A percentile compares a stretch with the other conserved stretches of the same genome.
Evolutionary conservation across 2,888 invertebrate genomes (phyloP).

Genomic region (Melangyna quadrimaculata): DNA sequence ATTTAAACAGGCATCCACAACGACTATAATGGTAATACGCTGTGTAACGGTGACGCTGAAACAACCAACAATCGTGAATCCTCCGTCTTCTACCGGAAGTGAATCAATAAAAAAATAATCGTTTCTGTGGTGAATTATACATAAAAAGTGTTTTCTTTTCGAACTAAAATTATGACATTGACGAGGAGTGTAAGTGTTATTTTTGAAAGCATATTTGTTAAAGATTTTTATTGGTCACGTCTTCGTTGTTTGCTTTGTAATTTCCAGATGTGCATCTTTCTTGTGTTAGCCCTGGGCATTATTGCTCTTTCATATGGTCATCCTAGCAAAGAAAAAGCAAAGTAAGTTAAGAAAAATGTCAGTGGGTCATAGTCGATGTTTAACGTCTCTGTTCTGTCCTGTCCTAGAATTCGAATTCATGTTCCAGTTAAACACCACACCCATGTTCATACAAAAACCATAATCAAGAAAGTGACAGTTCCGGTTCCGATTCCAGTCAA

Average conservation of each 20-base stretch:
- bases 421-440: slow-evolving; percentile 81
- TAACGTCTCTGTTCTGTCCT: neutral
- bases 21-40: slow-evolving; percentile 62
- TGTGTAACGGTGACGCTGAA: slow-evolving; percentile 60
- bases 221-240: neutral
- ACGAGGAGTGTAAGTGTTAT: slow-evolving; percentile 54
- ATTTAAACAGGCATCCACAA: slow-evolving; percentile 65
- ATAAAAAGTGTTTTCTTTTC: slow-evolving; percentile 15
- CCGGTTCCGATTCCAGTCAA: slow-evolving; percentile 80
- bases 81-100: slow-evolving; percentile 31
- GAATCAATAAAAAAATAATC: slow-evolving; percentile 32
- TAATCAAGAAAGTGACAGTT: slow-evolving; percentile 80
- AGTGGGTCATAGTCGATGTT: neutral
- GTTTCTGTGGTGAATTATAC: slow-evolving; percentile 13
- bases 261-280: slow-evolving; percentile 74
- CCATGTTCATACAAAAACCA: slow-evolving; percentile 80
- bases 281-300: slow-evolving; percentile 77
- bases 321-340: slow-evolving; percentile 79
- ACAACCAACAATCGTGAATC: slow-evolving; percentile 51
- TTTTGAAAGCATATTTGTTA: neutral
- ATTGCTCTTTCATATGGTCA: slow-evolving; percentile 76
- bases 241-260: neutral
- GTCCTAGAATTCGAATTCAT: slow-evolving; percentile 79
- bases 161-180: slow-evolving; percentile 30
- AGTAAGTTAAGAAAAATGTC: slow-evolving; percentile 74